These are phyloP conservation scores for Drosophila aff. DNA, from an alignment of 1,140 invertebrate genomes.

Conservation along the genomic window DNA sequence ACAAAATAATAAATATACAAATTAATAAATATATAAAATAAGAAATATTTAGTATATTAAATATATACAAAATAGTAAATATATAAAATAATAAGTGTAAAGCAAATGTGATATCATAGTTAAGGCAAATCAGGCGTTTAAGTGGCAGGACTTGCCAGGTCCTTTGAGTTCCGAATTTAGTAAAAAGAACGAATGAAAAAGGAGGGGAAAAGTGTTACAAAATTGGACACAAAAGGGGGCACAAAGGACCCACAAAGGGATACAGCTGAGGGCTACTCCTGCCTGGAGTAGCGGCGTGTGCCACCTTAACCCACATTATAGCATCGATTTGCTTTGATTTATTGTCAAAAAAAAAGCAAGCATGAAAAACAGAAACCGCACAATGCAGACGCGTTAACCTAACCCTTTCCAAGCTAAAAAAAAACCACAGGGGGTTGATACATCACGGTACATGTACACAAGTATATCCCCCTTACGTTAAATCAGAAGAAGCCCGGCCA, in stretches of 20 bases:
- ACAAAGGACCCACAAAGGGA: not conserved
- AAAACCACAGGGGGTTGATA: conserved; percentile 20
- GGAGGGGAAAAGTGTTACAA: not conserved
- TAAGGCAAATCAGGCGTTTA: conserved; percentile 45
- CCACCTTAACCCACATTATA: conserved; percentile 14
- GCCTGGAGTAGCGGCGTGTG: conserved; percentile 5
- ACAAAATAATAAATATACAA: too few species aligned
- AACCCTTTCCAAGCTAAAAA: conserved; percentile 19
- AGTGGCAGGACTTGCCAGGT: conserved; percentile 43
- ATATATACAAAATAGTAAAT: too few species aligned
- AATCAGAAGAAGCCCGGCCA: conserved; percentile 43
- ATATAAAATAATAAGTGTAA: too few species aligned
- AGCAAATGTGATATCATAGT: not conserved
- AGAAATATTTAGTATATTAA: too few species aligned
- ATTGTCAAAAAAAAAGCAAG: conserved; percentile 53
- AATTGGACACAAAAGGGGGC: not conserved
- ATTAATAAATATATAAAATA: too few species aligned
- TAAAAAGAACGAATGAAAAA: not conserved
- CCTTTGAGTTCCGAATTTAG: conserved; percentile 22
- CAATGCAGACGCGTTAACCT: conserved; percentile 61
- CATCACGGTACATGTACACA: too few species aligned
- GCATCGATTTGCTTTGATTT: conserved; percentile 85
- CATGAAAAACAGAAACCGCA: conserved; percentile 31
- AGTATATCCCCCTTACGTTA: conserved; percentile 2
- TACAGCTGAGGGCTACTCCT: conserved; percentile 9